phyloP scores from a whole-genome alignment of 2,888 invertebrate genomes.

The Leistus spinibarbis region DNA sequence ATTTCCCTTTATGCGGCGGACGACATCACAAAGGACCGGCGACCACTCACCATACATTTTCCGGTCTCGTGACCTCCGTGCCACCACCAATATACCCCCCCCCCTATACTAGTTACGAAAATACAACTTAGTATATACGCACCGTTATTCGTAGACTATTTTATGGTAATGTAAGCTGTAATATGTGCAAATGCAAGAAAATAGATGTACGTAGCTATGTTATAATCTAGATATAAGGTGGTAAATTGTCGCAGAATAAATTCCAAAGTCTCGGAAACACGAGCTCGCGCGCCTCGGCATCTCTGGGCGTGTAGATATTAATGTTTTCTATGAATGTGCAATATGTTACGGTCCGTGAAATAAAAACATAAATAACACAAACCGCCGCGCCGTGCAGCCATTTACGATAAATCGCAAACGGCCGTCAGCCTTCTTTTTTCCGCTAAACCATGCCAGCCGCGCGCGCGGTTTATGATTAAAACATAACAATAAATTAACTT shows the following conservation, averaged over 20 bases:
- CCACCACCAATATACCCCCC: too few relatives aligned
- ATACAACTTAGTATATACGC: too few relatives aligned
- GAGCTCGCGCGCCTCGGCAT: constrained; percentile 14
- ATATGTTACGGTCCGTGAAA: constrained; percentile 37
- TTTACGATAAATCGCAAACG: constrained; percentile 29
- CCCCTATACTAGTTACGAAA: too few relatives aligned
- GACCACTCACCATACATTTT: constrained; percentile 53
- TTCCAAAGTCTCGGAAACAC: constrained; percentile 28
- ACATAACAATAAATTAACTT: constrained; percentile 38
- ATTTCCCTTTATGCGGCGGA: constrained; percentile 57
- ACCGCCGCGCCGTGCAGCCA: constrained; percentile 22
- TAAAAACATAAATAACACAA: constrained; percentile 37
- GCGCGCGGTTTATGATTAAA: constrained; percentile 39
- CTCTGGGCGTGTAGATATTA: constrained; percentile 26
- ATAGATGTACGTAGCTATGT: too few relatives aligned
- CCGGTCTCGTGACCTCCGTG: constrained; percentile 50
- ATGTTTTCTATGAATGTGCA: constrained; percentile 38
- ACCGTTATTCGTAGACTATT: too few relatives aligned
- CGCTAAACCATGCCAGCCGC: not conserved
- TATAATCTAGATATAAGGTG: too few relatives aligned
- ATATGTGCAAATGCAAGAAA: too few relatives aligned
- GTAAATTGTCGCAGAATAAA: constrained; percentile 29
- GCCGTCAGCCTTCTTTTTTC: constrained; percentile 19
- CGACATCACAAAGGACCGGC: constrained; percentile 55
- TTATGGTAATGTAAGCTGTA: too few relatives aligned